These are phyloP conservation scores for cat (Felis catus) DNA, from an alignment of 2,113 vertebrate genomes.

Conservation along the genomic window F.catus_Fca126_mat1.0 CM031418.1:89405501-89406000, in stretches of 20 bases:
- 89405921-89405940: too few relatives aligned
- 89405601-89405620: background rate
- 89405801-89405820: too few relatives aligned
- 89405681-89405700: background rate
- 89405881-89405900: too few relatives aligned
- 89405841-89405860: too few relatives aligned
- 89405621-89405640: background rate
- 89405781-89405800: too few relatives aligned
- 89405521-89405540: background rate
- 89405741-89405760: too few relatives aligned
- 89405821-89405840: too few relatives aligned
- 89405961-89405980: background rate
- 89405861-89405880: too few relatives aligned
- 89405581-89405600: background rate
- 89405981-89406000: background rate
- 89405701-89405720: background rate
- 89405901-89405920: too few relatives aligned
- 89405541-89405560: background rate
- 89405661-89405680: background rate
- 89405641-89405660: background rate
- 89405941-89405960: constrained; percentile 15
- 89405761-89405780: too few relatives aligned
- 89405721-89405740: too few relatives aligned
- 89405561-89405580: constrained; percentile 7
- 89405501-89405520: background rate